Evolutionary conservation across 2,797 vertebrate genomes (phyloP).

Genomic region (Coreius guichenoti): DNA sequence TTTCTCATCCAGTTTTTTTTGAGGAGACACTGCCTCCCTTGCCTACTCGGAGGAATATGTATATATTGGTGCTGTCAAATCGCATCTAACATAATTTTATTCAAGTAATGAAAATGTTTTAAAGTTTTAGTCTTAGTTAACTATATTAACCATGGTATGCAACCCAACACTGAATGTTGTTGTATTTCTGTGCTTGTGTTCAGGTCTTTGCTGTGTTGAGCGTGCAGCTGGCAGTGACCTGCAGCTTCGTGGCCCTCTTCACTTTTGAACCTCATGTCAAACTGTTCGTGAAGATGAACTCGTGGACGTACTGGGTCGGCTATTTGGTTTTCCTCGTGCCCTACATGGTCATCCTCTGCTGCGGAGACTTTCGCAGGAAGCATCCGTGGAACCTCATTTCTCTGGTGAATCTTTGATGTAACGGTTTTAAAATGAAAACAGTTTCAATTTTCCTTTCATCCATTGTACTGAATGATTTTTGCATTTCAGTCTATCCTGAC

Average conservation of each 20-base stretch:
- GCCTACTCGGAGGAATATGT: too few relatives aligned
- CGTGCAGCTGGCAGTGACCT: conserved; percentile 86
- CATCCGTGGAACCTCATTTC: conserved; percentile 94
- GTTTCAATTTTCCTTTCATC: too few relatives aligned
- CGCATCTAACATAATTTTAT: too few relatives aligned
- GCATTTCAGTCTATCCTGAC: conserved; percentile 85
- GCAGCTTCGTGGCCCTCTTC: conserved; percentile 87
- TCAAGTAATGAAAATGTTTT: too few relatives aligned
- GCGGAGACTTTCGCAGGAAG: conserved; percentile 90
- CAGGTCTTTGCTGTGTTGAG: conserved; percentile 94
- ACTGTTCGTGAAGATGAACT: conserved; percentile 81
- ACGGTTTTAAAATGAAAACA: not conserved
- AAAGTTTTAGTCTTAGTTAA: too few relatives aligned
- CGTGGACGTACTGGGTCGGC: conserved; percentile 91
- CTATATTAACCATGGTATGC: not conserved
- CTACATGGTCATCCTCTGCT: conserved; percentile 91
- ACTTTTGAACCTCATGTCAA: conserved; percentile 87
- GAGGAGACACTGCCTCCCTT: too few relatives aligned
- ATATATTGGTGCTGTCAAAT: too few relatives aligned
- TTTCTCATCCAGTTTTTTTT: too few relatives aligned
- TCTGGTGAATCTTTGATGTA: conserved; percentile 77
- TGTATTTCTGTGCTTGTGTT: not conserved
- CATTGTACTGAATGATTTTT: not conserved
- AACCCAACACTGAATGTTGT: not conserved
- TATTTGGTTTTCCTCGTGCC: conserved; percentile 87